Evolutionary conservation across 2,113 vertebrate species (phyloP), one percentile per base, ranked within the genome.

Genomic region (Asarcornis scutulata): DNA sequence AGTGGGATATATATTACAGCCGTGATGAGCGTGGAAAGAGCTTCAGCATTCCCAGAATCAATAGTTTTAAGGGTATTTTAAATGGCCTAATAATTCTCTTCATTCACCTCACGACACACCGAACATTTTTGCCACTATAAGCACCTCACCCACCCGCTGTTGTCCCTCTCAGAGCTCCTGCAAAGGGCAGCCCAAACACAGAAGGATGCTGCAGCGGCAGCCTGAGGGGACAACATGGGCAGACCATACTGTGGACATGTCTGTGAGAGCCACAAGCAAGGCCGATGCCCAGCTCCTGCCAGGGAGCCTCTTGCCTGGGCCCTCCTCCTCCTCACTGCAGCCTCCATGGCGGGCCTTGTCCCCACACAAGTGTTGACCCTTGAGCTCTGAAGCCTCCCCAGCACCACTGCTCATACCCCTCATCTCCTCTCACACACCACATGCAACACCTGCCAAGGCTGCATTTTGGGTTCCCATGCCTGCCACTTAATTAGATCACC

Each of bases 401-500:
- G 27, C 11, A 38, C 18, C n/a, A 4, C 22, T 46, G 13, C 8
- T 56, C 32, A 8, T 2, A 38, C 3, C n/a, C n/a, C n/a, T 56
- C 27, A 9, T 46, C 60, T 89, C 48, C 23, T 12, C 11, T 16
- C 12, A 4, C 5, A n/a, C 1, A 22, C 42, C 0, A 1, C 58
- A 8, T 20, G 7, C 21, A 92, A 84, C 69, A 93, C 77, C 91
- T 95, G 81, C 58, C 73, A 90, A 60, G 31, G 56, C 76, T 78
- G 60, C 64, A 77, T 91, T 95, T 95, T 93, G 86, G 74, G 90
- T 95, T 92, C 80, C 78, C 46, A 53, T 36, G 48, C 67, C 75
- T 78, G 67, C 29, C 75, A 83, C 91, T 95, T 95, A 88, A 94
- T 93, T 85, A 95, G 63, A 96, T 85, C 86, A 75, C 50, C 63